Base-by-base conservation (phyloP, 2,113 vertebrate species). In the Phyllopteryx taeniolatus region DNA sequence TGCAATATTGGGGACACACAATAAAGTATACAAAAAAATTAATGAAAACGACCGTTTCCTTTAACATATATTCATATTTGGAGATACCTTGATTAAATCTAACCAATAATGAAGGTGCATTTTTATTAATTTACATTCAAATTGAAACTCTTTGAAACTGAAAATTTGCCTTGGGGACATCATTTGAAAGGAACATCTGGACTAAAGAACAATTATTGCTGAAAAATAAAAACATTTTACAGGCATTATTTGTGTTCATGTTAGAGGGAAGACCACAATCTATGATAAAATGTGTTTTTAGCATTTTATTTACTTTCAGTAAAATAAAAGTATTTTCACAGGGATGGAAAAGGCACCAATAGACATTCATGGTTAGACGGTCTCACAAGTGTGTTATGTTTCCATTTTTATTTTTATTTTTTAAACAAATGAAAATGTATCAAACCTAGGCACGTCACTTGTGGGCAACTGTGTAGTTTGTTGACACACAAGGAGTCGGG, bases 401-500 rank as follows among this genome's bases (percentile, higher is more conserved):
- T 22, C 53, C 5, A 51, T 9, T 54, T 54, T 22, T 20, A n/a
- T 54, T 54, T 10, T 39, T 39, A 2, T 6, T 27, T 27, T 27
- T 27, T 1, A 27, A 27, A 42, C 19, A 75, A 84, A 89, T 89
- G 54, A 87, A 87, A 84, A 87, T 78, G 81, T 88, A 75, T 67
- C 77, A 66, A 78, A 81, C 81, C 83, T 79, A 80, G 81, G 79
- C 79, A 76, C 79, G 81, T 67, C 78, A 71, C 72, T 74, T 71
- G 72, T 75, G 77, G 75, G 65, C 73, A 72, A 72, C 56, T 70
- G 75, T 85, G 80, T 77, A 82, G 83, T 82, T 83, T 72, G 80
- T 83, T 85, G 86, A 87, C 85, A 86, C 77, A 85, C 77, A 82
- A 79, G 66, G 59, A 81, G 81, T 86, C 85, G 86, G 87, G 27